Percentiles rank a stretch among this genome's conserved stretches.
Conservation (phyloP, 2,888 invertebrate genomes). For the Trypoxylon attenuatum region DNA sequence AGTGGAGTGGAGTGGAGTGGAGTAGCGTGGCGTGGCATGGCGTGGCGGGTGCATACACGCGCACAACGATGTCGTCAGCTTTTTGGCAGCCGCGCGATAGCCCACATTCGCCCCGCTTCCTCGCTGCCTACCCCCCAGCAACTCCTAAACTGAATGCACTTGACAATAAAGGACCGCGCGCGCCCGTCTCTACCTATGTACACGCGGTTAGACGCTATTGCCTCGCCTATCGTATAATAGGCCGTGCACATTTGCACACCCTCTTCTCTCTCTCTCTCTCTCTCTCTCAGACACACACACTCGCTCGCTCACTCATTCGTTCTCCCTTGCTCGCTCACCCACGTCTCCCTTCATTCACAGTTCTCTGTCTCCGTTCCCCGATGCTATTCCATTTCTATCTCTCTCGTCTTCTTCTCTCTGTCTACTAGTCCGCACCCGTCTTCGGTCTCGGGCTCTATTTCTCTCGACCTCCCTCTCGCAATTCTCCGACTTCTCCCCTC, state of each 20-base stretch:
- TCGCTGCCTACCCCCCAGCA: constrained; percentile 37
- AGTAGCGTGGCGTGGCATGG: no score
- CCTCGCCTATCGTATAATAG: constrained; percentile 33
- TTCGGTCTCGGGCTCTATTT: no score
- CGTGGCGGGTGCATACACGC: background rate
- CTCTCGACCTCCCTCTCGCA: background rate
- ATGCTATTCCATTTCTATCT: no score
- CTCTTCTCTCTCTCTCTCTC: background rate
- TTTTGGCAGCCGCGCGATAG: constrained; percentile 53
- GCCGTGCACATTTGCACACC: constrained; percentile 25
- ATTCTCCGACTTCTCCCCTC: background rate
- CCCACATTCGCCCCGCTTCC: constrained; percentile 29
- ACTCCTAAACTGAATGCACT: constrained; percentile 52
- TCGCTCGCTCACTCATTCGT: background rate
- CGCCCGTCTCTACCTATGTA: constrained; percentile 13
- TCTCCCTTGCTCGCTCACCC: no score
- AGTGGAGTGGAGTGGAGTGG: no score
- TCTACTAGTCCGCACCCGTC: no score
- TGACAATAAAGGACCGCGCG: constrained; percentile 52
- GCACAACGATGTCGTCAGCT: constrained; percentile 41
- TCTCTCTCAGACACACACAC: no score
- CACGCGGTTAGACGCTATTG: constrained; percentile 31
- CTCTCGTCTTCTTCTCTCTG: no score
- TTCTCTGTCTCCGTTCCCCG: no score
- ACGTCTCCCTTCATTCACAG: no score